Conservation (phyloP, 2,113 vertebrate species). For the Phalacrocorax brasilianus region DNA sequence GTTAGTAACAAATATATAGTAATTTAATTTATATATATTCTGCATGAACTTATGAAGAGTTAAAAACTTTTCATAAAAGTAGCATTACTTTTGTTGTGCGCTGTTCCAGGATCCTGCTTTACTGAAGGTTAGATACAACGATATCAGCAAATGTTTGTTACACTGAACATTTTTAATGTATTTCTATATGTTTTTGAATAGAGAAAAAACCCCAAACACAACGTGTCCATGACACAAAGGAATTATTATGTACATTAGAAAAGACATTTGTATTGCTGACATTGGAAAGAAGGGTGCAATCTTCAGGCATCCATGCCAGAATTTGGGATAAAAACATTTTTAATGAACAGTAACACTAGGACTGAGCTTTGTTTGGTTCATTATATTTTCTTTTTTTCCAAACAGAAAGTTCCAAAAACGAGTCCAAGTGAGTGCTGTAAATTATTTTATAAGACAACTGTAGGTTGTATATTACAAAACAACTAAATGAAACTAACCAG, state of each 20-base stretch:
- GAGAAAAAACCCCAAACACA: background rate
- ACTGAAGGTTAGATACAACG: background rate
- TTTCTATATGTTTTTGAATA: background rate
- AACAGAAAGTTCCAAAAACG: background rate
- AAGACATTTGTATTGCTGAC: background rate
- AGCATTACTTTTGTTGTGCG: background rate
- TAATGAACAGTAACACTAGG: background rate
- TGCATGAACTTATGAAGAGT: background rate
- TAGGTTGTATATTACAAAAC: conserved; percentile 9
- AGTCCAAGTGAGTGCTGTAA: background rate
- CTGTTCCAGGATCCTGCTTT: background rate
- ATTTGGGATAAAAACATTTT: background rate
- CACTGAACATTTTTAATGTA: background rate
- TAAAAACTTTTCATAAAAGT: background rate
- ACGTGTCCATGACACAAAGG: background rate
- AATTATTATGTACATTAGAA: background rate
- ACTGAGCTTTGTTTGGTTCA: background rate
- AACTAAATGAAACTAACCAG: background rate
- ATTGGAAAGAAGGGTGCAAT: background rate
- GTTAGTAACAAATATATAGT: background rate
- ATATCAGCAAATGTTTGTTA: background rate
- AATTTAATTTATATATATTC: background rate
- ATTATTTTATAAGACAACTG: conserved; percentile 1
- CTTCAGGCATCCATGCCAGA: background rate
- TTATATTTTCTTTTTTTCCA: background rate